phyloP scores from a whole-genome alignment of 2,113 vertebrate genomes.

The Sinosuthora webbiana region DNA sequence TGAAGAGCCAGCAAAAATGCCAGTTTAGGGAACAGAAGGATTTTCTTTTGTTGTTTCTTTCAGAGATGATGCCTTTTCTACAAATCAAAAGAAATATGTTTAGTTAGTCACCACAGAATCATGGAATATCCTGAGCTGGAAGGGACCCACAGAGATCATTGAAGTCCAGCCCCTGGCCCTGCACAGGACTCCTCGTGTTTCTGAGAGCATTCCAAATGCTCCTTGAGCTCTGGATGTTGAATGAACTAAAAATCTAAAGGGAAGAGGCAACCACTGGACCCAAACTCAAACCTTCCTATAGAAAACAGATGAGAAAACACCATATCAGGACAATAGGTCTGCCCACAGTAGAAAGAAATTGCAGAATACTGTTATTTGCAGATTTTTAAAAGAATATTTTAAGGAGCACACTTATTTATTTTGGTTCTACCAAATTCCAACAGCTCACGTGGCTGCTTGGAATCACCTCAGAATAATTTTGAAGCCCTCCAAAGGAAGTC shows the following conservation, averaged over 20 bases:
- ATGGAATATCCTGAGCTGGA: background rate
- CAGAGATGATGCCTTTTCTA: background rate
- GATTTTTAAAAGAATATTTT: too few relatives aligned
- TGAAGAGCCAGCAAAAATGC: background rate
- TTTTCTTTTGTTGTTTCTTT: background rate
- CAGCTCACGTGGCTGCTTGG: background rate
- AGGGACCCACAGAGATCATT: background rate
- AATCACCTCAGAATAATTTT: background rate
- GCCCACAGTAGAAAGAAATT: background rate
- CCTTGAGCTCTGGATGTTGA: background rate
- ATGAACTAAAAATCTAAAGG: background rate
- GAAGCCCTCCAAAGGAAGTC: background rate
- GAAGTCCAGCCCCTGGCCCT: background rate
- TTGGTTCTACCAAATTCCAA: background rate
- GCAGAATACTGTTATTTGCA: background rate
- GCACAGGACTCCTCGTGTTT: background rate
- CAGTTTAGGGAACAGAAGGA: background rate
- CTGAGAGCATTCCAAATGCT: accelerated
- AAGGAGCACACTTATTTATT: background rate
- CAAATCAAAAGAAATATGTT: background rate
- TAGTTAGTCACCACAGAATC: background rate
- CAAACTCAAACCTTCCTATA: background rate
- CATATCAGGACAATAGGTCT: background rate
- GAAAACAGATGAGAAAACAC: background rate
- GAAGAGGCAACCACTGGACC: background rate